A percentile compares a stretch with the other conserved stretches of the same genome.
Conservation (phyloP, 2,113 vertebrate species). For the Rhineura floridana region DNA sequence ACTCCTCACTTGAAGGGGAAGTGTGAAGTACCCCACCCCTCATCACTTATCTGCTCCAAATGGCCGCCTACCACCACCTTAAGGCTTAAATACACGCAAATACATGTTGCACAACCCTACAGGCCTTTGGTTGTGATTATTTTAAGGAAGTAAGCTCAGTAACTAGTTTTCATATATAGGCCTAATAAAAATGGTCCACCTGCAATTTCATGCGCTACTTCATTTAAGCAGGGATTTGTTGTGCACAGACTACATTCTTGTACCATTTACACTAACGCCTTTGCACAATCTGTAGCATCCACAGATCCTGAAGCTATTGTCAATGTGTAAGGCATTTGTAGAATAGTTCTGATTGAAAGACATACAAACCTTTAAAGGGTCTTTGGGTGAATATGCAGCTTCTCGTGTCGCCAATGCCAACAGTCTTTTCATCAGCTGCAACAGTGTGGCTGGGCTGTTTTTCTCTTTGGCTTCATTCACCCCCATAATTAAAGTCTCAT, state of each 20-base stretch:
- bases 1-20: neutral
- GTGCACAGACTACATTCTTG: neutral
- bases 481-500: conserved; percentile 13
- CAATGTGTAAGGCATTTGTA: neutral
- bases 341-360: neutral
- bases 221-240: neutral
- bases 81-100: too few species aligned
- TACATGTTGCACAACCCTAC: neutral
- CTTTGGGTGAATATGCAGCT: conserved; percentile 88
- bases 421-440: conserved; percentile 92
- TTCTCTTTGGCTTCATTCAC: conserved; percentile 52
- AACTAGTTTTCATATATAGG: neutral
- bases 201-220: neutral
- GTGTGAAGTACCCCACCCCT: neutral
- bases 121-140: neutral
- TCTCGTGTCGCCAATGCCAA: conserved; percentile 88
- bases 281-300: neutral
- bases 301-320: neutral
- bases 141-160: neutral
- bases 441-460: conserved; percentile 78
- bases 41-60: neutral
- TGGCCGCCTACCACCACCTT: too few species aligned
- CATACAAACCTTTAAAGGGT: conserved; percentile 85
- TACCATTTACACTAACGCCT: neutral
- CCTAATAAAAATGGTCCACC: neutral